Percentiles rank a stretch among this genome's conserved stretches.
These are phyloP conservation scores for Mustela nigripes DNA, from an alignment of 2,113 vertebrate genomes.

Conservation along the genomic window DNA sequence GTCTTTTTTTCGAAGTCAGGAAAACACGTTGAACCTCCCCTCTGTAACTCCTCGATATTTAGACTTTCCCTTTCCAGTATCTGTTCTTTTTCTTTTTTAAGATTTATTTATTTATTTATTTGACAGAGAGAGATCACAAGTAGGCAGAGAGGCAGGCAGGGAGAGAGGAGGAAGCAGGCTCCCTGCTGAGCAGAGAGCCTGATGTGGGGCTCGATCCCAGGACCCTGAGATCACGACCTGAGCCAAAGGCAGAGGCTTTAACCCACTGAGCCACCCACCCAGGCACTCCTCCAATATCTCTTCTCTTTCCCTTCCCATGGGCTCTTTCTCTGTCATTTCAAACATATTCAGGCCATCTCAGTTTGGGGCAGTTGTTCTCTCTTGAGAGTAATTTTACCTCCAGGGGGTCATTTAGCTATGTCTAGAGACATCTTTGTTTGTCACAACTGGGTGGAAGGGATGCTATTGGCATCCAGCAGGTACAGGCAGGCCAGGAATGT, in stretches of 20 bases:
- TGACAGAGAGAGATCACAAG: too few species aligned
- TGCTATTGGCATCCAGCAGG: not conserved
- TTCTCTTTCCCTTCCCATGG: not conserved
- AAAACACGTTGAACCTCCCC: not conserved
- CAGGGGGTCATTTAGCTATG: not conserved
- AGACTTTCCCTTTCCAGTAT: not conserved
- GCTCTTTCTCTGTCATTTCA: not conserved
- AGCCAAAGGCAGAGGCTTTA: too few species aligned
- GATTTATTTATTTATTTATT: too few species aligned
- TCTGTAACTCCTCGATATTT: not conserved
- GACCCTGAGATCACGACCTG: too few species aligned
- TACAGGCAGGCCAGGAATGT: not conserved
- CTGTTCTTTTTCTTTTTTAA: not conserved
- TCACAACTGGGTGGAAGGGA: not conserved
- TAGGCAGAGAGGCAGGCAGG: too few species aligned
- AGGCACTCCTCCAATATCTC: too few species aligned
- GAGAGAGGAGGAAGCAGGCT: too few species aligned
- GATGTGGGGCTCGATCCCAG: too few species aligned
- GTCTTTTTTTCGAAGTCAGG: not conserved
- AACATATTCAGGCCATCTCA: not conserved
- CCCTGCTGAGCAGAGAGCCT: too few species aligned
- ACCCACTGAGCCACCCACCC: too few species aligned
- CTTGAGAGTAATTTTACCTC: not conserved
- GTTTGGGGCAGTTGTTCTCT: not conserved
- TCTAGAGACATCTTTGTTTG: not conserved